phyloP scores from a whole-genome alignment of 1,140 invertebrate genomes.

The Spodoptera frugiperda region DNA sequence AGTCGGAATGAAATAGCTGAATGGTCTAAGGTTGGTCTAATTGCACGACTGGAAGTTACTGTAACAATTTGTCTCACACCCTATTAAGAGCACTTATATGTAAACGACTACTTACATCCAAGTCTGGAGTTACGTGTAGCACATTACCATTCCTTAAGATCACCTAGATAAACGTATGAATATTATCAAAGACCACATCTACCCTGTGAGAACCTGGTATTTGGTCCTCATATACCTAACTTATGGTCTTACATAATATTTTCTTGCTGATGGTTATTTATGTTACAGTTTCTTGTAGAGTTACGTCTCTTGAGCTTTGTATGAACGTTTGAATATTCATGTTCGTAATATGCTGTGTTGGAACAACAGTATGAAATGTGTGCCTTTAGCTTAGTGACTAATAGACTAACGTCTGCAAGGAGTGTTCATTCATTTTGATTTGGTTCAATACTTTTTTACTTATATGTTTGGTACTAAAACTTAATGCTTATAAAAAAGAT shows the following conservation, averaged over 20 bases:
- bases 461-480: too few relatives aligned
- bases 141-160: background rate
- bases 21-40: too few relatives aligned
- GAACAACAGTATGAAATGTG: slow-evolving; percentile 3
- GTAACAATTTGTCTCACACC: too few relatives aligned
- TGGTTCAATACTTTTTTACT: too few relatives aligned
- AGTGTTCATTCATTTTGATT: too few relatives aligned
- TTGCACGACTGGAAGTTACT: too few relatives aligned
- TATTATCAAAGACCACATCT: slow-evolving; percentile 25
- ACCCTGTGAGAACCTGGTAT: slow-evolving; percentile 31
- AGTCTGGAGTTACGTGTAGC: background rate
- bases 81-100: background rate
- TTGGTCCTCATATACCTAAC: slow-evolving; percentile 2
- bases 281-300: background rate
- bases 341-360: background rate
- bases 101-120: background rate
- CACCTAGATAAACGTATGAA: slow-evolving; percentile 9
- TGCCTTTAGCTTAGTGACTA: background rate
- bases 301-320: slow-evolving; percentile 6
- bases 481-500: too few relatives aligned
- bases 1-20: too few relatives aligned
- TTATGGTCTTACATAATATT: slow-evolving; percentile 22
- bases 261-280: background rate
- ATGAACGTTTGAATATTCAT: slow-evolving; percentile 1
- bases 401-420: slow-evolving; percentile 3